Evolutionary conservation across 2,797 vertebrate genomes (phyloP), one percentile per base, ranked within the genome.

Genomic region (Poecilia wingei): DNA sequence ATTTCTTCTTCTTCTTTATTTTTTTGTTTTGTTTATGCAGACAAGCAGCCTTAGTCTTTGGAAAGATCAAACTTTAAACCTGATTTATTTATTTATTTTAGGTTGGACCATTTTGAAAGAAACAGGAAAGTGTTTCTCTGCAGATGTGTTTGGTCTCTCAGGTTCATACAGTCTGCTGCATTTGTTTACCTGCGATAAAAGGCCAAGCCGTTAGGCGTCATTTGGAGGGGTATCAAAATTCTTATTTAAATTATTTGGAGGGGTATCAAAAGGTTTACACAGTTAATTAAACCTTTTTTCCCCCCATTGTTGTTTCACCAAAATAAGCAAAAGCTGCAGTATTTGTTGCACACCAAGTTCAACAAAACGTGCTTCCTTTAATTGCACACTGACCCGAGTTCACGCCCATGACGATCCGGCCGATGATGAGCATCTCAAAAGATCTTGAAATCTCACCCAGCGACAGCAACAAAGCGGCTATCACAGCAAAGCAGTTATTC

Each of bases 341-440:
- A 12, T 59, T 22, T 33, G 14, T 46, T 66, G 0, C 39, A 13
- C 6, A 68, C 66, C 72, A 22, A 47, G 33, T 33, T 41, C 18
- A 51, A 75, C 70, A 78, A 74, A 73, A 46, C 7, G 20, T 36
- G 33, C 25, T 61, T 79, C 20, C 4, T 76, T 76, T 9, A 59
- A 82, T 46, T 47, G 25, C 12, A 46, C 10, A 88, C 96, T 94
- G 90, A 99, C 98, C 98, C 91, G 96, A 97, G 88, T 98, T 96
- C 66, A 99, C 87, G 0, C 98, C 98, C 72, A 99, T 97, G 81
- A 98, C 79, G 80, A 98, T 82, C 0, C 97, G 96, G 1, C 98
- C 98, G 76, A 98, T 53, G 3, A 99, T 96, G 84, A 99, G 95
- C 97, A 99, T 98, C 89, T 99, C 98, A 77, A 98, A 97, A 0